Conservation (phyloP, 1,140 invertebrate species). For the Magallana ariakensis region DNA sequence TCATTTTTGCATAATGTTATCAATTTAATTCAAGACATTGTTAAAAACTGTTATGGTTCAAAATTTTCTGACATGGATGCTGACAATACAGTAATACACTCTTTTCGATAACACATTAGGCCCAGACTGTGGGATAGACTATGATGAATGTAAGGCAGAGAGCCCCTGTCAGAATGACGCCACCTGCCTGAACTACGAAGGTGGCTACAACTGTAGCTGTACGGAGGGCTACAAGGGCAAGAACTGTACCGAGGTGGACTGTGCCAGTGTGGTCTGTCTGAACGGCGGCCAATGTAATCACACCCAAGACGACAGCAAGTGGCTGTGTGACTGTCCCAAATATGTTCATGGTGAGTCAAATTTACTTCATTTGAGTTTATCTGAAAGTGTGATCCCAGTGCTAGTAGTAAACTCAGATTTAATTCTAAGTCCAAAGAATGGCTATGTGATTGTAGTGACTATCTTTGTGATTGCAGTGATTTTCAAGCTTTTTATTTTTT, state of each 20-base stretch:
- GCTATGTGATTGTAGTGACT: too few relatives aligned
- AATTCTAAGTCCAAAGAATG: too few relatives aligned
- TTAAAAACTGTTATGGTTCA: too few relatives aligned
- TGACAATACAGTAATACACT: too few relatives aligned
- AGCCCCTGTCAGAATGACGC: slow-evolving; percentile 54
- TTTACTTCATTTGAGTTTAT: not conserved
- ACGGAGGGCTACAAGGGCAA: slow-evolving; percentile 82
- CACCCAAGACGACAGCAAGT: slow-evolving; percentile 35
- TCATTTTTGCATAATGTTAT: too few relatives aligned
- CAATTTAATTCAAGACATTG: too few relatives aligned
- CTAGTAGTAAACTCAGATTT: too few relatives aligned
- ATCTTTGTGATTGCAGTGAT: too few relatives aligned
- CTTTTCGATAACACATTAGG: slow-evolving; percentile 18
- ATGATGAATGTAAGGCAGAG: slow-evolving; percentile 62
- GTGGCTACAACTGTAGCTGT: slow-evolving; percentile 87
- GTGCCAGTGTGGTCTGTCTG: not conserved
- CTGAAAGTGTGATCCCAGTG: too few relatives aligned
- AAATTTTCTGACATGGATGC: too few relatives aligned
- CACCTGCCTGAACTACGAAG: slow-evolving; percentile 82
- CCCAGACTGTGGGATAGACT: slow-evolving; percentile 57
- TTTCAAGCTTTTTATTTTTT: too few relatives aligned
- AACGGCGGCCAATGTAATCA: slow-evolving; percentile 60
- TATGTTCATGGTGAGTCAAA: slow-evolving; percentile 66
- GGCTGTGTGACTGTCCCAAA: slow-evolving; percentile 64
- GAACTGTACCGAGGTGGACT: slow-evolving; percentile 59